Base-by-base conservation (phyloP, 2,888 invertebrate genomes). In the Drosophila siamana region DNA sequence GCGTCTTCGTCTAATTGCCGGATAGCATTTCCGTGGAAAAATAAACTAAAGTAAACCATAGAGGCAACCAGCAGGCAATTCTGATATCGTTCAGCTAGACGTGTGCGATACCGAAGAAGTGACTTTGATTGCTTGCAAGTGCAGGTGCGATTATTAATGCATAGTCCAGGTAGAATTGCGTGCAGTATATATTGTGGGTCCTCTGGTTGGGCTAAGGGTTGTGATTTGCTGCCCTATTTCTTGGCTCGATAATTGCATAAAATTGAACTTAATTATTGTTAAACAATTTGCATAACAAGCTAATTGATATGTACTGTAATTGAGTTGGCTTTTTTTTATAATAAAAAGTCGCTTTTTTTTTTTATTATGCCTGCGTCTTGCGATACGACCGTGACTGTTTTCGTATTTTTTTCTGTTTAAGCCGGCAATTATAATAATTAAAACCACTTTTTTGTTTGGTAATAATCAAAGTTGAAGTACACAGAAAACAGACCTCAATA, bases 381-480 rank as follows among this genome's bases (percentile, higher is more conserved):
- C 40, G 16, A n/a, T 51, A 30, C 41, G 74, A 7, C 66, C 70
- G 59, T 74, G 74, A 26, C 22, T 51, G 15, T 36, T 46, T 54
- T 33, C 38, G 57, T 19, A 24, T 15, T 6, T 36, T 48, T 30
- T 38, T 50, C 30, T n/a, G 38, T 26, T 51, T 43, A 46, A 52
- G 26, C 60, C 41, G 19, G 48, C 71, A 74, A 74, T 74, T 75
- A 74, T 63, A 9, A 57, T 74, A 74, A 74, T 74, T 75, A 60
- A 56, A 55, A 48, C 40, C 19, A 52, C 28, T 30, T 15, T 48
- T 43, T 26, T 28, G 54, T 55, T 55, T 57, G 50, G 66, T 36
- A 46, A 57, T 61, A 61, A 66, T 61, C 60, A 50, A 64, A 68
- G 38, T 33, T 11, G 30, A 51, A 33, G 16, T n/a, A 40, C 30